These are phyloP conservation scores for Sericinus montela DNA, from an alignment of 2,888 invertebrate species.

Conservation along the genomic window DNA sequence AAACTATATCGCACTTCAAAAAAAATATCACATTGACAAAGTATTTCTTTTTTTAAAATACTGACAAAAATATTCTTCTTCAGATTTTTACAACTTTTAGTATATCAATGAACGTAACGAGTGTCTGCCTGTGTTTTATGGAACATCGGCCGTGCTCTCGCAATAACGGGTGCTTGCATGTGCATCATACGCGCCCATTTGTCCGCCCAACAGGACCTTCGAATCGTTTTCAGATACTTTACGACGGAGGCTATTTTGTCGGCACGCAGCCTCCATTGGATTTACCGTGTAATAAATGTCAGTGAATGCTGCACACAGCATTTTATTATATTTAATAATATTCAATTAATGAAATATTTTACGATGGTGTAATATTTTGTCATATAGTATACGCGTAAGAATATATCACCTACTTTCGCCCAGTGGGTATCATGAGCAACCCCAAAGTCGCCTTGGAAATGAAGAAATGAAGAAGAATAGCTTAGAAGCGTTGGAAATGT, in stretches of 20 bases:
- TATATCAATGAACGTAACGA: neutral
- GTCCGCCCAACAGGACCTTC: slow-evolving; percentile 6
- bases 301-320: neutral
- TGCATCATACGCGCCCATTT: slow-evolving; percentile 9
- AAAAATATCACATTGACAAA: no score
- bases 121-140: slow-evolving; percentile 5
- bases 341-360: slow-evolving; percentile 11
- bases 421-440: no score
- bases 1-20: no score
- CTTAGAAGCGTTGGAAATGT: no score
- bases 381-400: no score
- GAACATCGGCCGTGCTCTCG: neutral
- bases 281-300: slow-evolving; percentile 14
- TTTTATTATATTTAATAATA: slow-evolving; percentile 7
- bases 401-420: no score
- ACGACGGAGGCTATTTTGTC: slow-evolving; percentile 4
- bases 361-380: no score
- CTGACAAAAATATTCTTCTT: no score
- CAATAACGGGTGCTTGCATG: slow-evolving; percentile 9
- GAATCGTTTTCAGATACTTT: slow-evolving; percentile 20
- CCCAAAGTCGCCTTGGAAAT: no score
- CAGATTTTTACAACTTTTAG: neutral
- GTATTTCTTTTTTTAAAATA: no score
- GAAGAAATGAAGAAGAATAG: no score
- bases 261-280: slow-evolving; percentile 6